Base-by-base conservation (phyloP, 2,888 invertebrate genomes). In the Eristalis pertinax region DNA sequence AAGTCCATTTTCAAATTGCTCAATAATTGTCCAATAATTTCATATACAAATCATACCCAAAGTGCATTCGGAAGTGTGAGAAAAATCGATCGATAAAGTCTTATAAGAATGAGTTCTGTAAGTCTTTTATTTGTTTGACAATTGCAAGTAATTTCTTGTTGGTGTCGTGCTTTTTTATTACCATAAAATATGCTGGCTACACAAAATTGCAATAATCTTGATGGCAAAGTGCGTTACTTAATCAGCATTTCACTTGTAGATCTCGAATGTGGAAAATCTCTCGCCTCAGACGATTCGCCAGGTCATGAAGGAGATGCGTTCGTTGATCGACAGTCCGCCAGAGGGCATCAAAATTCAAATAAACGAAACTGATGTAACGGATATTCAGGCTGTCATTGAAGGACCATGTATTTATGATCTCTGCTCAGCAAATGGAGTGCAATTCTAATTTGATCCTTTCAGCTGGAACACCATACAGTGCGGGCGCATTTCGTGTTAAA, bases 221-320 rank as follows among this genome's bases (percentile, higher is more conserved):
- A 41, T 29, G 24, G 8, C 7, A 15, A 68, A 11, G 32, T 19
- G 56, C 56, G 24, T 50, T 50, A 50, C 50, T 50, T 10, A 50
- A 50, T 50, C 50, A 50, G 4, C 50, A 50, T 64, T 7, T 68
- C 43, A 41, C 19, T 72, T 93, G 89, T 91, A 96, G 95, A 96
- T 97, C 95, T 97, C 97, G 90, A 98, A 98, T 94, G 97, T 98
- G 90, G 99, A 99, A 94, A 99, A 99, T 94, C 95, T 98, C 91
- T 97, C 98, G 88, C 98, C 99, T 89, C 98, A 98, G 94, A 97
- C 96, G 88, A 96, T 98, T 82, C 94, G 97, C 89, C 96, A 97
- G 91, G 97, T 99, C 89, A 95, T 96, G 89, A 97, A 96, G 92
- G 98, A 99, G 94, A 95, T 99, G 94, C 96, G 96, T 91, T 96